phyloP scores from a whole-genome alignment of 2,113 vertebrate genomes.

The Dermatemys mawii region DNA sequence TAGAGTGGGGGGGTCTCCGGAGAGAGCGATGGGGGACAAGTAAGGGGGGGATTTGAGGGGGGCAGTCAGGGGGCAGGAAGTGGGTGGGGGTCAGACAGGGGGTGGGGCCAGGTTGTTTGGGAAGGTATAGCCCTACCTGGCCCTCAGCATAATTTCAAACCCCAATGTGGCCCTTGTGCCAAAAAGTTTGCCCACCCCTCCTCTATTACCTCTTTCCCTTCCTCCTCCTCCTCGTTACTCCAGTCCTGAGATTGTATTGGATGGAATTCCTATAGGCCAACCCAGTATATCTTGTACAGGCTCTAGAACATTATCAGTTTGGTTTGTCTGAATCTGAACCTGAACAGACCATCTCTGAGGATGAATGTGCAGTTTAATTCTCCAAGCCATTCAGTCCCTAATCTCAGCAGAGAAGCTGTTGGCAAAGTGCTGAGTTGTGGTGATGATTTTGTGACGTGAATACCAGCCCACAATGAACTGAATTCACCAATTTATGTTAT shows the following conservation, averaged over 20 bases:
- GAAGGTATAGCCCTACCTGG: no score
- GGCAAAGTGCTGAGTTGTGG: not conserved
- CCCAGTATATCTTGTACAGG: not conserved
- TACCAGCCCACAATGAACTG: not conserved
- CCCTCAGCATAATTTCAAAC: no score
- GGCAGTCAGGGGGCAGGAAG: no score
- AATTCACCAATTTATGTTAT: not conserved
- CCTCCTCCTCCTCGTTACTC: not conserved
- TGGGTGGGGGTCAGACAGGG: no score
- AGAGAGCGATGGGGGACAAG: no score
- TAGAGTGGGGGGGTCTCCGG: no score
- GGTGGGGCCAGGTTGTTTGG: no score
- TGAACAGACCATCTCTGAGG: not conserved
- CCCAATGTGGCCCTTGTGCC: no score
- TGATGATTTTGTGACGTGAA: not conserved
- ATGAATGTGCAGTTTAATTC: not conserved
- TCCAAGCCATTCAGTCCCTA: not conserved
- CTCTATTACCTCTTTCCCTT: not conserved
- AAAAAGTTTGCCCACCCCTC: no score
- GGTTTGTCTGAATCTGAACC: not conserved
- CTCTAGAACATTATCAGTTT: not conserved
- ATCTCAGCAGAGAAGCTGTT: not conserved
- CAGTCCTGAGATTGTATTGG: not conserved
- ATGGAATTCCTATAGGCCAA: not conserved
- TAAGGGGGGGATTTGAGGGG: no score